phyloP scores from a whole-genome alignment of 2,797 vertebrate species.

The Hydrocynus forskahlii region DNA sequence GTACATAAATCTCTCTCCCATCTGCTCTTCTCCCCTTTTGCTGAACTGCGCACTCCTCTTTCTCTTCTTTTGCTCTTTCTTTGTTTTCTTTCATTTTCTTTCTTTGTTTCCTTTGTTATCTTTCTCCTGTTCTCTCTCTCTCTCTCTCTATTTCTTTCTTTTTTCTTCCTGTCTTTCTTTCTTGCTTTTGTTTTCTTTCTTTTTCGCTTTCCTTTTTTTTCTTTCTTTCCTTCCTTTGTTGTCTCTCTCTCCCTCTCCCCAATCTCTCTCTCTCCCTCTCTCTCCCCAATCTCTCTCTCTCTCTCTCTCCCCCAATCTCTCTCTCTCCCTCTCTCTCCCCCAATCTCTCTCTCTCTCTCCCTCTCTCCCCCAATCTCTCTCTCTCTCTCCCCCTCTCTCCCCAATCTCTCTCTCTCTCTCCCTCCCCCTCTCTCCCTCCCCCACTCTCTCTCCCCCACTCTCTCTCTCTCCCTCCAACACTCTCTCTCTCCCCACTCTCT shows the following conservation, averaged over 20 bases:
- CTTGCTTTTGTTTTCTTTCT: not conserved
- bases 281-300: too few species aligned
- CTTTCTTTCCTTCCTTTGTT: not conserved
- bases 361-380: too few species aligned
- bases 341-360: too few species aligned
- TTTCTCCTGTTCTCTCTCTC: not conserved
- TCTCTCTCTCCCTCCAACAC: too few species aligned
- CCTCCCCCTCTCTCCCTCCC: too few species aligned
- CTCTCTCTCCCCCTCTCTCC: not conserved
- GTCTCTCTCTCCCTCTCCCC: too few species aligned
- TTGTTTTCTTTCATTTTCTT: not conserved
- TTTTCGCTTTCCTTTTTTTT: not conserved
- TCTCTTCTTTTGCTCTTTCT: too few species aligned
- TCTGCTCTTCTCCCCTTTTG: not conserved
- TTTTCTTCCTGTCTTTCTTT: not conserved
- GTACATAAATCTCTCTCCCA: slow-evolving; percentile 29
- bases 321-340: too few species aligned
- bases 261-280: too few species aligned
- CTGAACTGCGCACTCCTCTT: not conserved
- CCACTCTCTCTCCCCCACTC: too few species aligned
- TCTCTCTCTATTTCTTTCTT: not conserved
- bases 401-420: not conserved
- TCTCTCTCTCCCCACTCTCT: too few species aligned
- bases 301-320: too few species aligned
- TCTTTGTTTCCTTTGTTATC: not conserved